Conservation (phyloP, 1,140 invertebrate genomes). For the Polyergus mexicanus region DNA sequence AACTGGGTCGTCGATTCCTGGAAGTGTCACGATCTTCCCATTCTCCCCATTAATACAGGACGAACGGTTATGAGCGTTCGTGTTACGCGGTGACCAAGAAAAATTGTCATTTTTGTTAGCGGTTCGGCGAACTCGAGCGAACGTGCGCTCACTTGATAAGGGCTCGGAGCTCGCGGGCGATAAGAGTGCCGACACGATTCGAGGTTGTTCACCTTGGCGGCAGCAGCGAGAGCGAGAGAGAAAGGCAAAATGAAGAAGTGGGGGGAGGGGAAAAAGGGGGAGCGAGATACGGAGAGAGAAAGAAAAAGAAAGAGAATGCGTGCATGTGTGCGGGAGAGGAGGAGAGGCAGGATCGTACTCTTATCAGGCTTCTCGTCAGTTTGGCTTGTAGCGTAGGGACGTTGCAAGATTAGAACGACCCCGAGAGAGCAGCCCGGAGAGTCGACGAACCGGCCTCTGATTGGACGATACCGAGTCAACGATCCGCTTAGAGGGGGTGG, state of each 20-base stretch:
- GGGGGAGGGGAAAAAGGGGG: constrained; percentile 34
- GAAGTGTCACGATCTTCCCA: constrained; percentile 26
- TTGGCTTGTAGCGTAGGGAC: constrained; percentile 75
- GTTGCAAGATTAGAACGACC: constrained; percentile 79
- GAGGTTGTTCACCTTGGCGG: constrained; percentile 85
- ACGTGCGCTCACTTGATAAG: constrained; percentile 81
- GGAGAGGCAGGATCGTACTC: constrained; percentile 68
- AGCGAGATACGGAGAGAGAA: constrained; percentile 2
- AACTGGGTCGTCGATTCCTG: constrained; percentile 45
- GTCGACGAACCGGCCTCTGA: constrained; percentile 75
- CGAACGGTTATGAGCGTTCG: not conserved
- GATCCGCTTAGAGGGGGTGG: constrained; percentile 64
- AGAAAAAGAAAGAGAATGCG: not conserved
- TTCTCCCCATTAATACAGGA: constrained; percentile 21
- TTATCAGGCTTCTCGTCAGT: constrained; percentile 79
- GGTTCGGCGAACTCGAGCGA: constrained; percentile 71
- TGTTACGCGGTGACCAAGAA: constrained; percentile 50
- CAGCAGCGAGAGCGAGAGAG: constrained; percentile 54
- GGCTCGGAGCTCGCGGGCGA: constrained; percentile 76
- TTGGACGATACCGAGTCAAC: constrained; percentile 76
- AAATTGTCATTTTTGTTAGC: constrained; percentile 57
- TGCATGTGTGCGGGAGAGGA: constrained; percentile 30
- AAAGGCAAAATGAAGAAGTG: constrained; percentile 54
- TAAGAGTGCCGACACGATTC: constrained; percentile 84
- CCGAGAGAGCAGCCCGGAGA: constrained; percentile 74